phyloP scores from a whole-genome alignment of 2,113 vertebrate species.

The Thamnaconus septentrionalis region DNA sequence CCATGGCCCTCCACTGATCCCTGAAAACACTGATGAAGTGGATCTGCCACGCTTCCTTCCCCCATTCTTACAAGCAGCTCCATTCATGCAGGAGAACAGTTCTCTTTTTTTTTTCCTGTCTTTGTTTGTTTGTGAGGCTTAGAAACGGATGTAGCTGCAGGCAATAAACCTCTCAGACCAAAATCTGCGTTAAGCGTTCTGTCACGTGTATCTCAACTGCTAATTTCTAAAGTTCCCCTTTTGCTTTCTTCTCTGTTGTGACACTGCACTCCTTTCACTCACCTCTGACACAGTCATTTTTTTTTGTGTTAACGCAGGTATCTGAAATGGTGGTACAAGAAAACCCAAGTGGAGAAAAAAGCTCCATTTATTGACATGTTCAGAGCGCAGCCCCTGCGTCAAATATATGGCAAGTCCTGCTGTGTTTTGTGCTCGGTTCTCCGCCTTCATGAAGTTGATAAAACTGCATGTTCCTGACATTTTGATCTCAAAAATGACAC shows the following conservation, averaged over 20 bases:
- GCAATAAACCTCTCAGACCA: neutral
- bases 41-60: constrained; percentile 8
- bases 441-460: neutral
- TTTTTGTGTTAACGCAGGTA: constrained; percentile 76
- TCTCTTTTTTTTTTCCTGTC: constrained; percentile 8
- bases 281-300: neutral
- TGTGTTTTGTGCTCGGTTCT: neutral
- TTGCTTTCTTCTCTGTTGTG: no score
- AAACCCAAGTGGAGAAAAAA: constrained; percentile 91
- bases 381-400: constrained; percentile 81
- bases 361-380: constrained; percentile 93
- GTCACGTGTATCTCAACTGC: no score
- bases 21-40: neutral
- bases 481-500: neutral
- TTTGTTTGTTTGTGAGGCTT: neutral
- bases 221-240: no score
- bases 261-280: no score
- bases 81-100: constrained; percentile 34
- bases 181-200: neutral
- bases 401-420: constrained; percentile 88
- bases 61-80: constrained; percentile 18
- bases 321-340: constrained; percentile 92
- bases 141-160: neutral
- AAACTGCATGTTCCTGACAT: no score
- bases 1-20: neutral